Base-by-base conservation (phyloP, 1,140 invertebrate species). In the Hormaphis cornu region DNA sequence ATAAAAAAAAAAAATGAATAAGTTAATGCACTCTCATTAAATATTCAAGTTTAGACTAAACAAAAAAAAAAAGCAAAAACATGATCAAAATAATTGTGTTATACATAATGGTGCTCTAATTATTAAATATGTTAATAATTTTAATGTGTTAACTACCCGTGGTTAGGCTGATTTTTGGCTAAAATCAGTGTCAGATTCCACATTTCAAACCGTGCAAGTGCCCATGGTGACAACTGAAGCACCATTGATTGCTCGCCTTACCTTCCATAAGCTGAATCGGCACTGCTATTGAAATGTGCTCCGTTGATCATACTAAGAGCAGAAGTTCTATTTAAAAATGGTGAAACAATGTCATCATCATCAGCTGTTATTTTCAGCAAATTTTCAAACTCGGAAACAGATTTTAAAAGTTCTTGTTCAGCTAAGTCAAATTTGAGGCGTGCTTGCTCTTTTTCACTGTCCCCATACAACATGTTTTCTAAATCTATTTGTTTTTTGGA, bases 331-430 rank as follows among this genome's bases (percentile, higher is more conserved):
- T 66, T 66, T 16, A 66, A 48, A 30, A 44, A 66, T 66, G 61
- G 61, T 33, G 61, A 50, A 35, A 66, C 44, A 33, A 66, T 56
- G 26, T 69, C 50, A 48, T 66, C 56, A 20, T 66, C 56, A 52
- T 58, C 30, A 44, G 4, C 35, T 22, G 66, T 56, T 30, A 40
- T 14, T 48, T 71, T 69, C n/a, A 69, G 37, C 18, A 75, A 61
- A 35, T 75, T 75, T 58, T 76, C 74, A 73, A 75, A 76, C 53
- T 76, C 75, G 0, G 75, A 66, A 42, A 76, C 72, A 10, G 75
- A 76, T 48, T 74, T 72, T 10, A 76, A 37, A n/a, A 76, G 70
- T 58, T 76, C 74, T 33, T 72, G 72, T 69, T 74, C 73, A n/a
- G 72, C 72, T n/a, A 71, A 50, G 59, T 75, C 74, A 18, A 72